Base-by-base conservation (phyloP, 1,140 invertebrate genomes). In the Drosophila ogumai region DNA sequence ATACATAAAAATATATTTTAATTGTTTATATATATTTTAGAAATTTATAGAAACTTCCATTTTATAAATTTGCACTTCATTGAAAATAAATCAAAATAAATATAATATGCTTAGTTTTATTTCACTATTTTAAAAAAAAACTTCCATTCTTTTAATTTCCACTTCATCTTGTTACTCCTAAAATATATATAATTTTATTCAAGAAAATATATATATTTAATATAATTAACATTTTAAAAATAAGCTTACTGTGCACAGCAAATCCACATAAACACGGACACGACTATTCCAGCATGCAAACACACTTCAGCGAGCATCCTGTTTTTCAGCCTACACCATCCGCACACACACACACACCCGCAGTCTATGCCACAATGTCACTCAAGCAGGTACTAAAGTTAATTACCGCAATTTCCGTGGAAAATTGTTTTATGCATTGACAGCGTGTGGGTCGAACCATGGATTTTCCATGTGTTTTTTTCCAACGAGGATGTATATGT, bases 331-430 rank as follows among this genome's bases (percentile, higher is more conserved):
- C 50, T 36, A 43, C 44, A 43, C 43, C 41, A 34, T 40, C 31
- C 66, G 12, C 50, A 25, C 44, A 46, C 41, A 31, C 56, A 58
- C 28, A 58, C 43, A 34, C 58, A 60, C 38, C 55, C 44, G 34
- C 43, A 49, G 34, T 56, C 43, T 50, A 47, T 49, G 38, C 64
- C 81, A 67, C 68, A 90, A 80, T 88, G 81, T 90, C 84, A 90
- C 81, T 88, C 85, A 88, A 88, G 80, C 85, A 88, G 86, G 85
- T 88, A 88, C 85, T 81, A 90, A 90, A 88, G 85, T 88, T 88
- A 88, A 88, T 90, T 88, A 90, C 88, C 81, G 85, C 85, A 79
- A 90, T 90, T 90, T 88, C 85, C 85, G 85, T 66, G 77, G 81
- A 82, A 88, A 88, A 90, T 88, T 88, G 85, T 88, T 88, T 84